Evolutionary conservation across 2,888 invertebrate genomes (phyloP).

Genomic region (Epinotia nisella): DNA sequence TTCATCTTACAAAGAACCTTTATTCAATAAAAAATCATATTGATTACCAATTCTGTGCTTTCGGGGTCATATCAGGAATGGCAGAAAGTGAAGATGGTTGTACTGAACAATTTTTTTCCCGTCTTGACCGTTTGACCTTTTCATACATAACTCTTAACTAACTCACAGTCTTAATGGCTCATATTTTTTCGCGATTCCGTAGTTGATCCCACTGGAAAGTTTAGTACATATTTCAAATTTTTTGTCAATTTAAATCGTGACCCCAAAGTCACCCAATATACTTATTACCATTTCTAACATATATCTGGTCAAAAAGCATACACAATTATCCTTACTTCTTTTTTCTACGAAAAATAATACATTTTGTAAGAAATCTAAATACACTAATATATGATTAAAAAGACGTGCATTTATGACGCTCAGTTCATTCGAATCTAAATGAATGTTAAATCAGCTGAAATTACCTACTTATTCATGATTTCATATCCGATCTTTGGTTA

Average conservation of each 20-base stretch:
- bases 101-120: too few species aligned
- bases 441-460: neutral
- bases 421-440: neutral
- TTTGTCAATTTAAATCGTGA: too few species aligned
- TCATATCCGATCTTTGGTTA: conserved; percentile 15
- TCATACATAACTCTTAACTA: too few species aligned
- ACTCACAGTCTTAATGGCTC: too few species aligned
- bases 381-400: neutral
- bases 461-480: neutral
- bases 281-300: conserved; percentile 33
- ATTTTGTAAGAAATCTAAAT: neutral
- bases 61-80: too few species aligned
- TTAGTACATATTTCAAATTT: too few species aligned
- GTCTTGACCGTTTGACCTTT: too few species aligned
- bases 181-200: too few species aligned
- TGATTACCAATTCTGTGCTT: conserved; percentile 1
- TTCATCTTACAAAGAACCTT: conserved; percentile 20
- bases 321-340: neutral
- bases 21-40: conserved; percentile 38
- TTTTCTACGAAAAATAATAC: conserved; percentile 6
- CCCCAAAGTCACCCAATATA: neutral
- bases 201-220: too few species aligned
- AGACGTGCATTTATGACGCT: neutral
- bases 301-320: conserved; percentile 16
- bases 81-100: too few species aligned